Evolutionary conservation across 2,797 vertebrate species (phyloP).

Genomic region (Cossypha heuglini): DNA sequence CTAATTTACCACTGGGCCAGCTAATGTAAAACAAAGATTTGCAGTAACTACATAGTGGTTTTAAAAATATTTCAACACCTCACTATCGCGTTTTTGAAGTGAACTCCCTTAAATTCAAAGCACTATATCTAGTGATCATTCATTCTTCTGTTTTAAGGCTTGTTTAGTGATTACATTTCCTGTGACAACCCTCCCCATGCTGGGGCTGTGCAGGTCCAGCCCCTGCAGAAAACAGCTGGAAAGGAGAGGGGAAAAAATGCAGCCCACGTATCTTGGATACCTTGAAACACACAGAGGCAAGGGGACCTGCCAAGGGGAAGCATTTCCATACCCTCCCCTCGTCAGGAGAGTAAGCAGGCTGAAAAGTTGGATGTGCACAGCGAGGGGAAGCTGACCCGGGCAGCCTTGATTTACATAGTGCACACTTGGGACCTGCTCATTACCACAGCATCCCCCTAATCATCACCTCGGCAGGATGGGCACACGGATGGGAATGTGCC

Average conservation of each 20-base stretch:
- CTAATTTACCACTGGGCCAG: not conserved
- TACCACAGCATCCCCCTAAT: constrained; percentile 56
- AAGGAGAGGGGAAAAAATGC: not conserved
- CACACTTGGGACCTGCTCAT: constrained; percentile 58
- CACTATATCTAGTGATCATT: not conserved
- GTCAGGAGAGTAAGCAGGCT: constrained; percentile 53
- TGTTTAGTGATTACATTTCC: not conserved
- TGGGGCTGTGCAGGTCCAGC: accelerated
- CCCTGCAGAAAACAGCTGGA: not conserved
- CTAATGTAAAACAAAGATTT: not conserved
- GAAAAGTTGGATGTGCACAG: constrained; percentile 19
- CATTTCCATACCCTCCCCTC: constrained; percentile 2
- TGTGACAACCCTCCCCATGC: accelerated
- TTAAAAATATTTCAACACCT: not conserved
- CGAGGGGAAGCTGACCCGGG: constrained; percentile 8
- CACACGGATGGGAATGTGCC: not conserved
- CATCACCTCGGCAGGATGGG: constrained; percentile 33
- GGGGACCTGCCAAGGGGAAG: not conserved
- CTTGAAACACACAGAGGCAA: not conserved
- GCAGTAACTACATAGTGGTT: not conserved
- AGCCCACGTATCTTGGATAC: not conserved
- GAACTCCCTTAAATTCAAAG: not conserved
- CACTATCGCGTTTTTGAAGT: not conserved
- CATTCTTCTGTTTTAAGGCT: not conserved
- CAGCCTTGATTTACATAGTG: constrained; percentile 41